A percentile compares a stretch with the other conserved stretches of the same genome.
Conservation (phyloP, 2,888 invertebrate species). For the Agrotis ipsilon region DNA sequence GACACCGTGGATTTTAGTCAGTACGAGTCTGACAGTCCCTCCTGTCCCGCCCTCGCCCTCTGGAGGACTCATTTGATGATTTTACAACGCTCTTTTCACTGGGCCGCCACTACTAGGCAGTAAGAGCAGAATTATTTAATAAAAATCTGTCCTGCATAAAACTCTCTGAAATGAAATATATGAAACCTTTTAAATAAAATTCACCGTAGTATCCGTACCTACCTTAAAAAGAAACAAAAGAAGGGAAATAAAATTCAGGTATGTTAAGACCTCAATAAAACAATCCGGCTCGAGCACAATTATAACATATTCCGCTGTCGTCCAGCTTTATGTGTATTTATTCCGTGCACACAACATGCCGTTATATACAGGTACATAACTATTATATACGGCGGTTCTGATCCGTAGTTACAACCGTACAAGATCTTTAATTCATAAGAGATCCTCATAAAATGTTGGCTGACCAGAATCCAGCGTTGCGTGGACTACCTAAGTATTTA, state of each 20-base stretch:
- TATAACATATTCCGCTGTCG: constrained; percentile 50
- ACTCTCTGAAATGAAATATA: too few species aligned
- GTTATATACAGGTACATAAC: constrained; percentile 32
- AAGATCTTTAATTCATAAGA: constrained; percentile 56
- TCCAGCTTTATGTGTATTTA: constrained; percentile 56
- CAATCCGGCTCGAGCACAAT: constrained; percentile 8
- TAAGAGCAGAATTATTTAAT: too few species aligned
- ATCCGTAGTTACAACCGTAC: constrained; percentile 34
- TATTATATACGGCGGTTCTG: constrained; percentile 16
- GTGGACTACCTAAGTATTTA: constrained; percentile 14
- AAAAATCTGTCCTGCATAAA: too few species aligned
- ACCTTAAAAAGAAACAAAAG: not conserved
- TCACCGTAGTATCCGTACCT: too few species aligned
- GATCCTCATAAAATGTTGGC: constrained; percentile 49
- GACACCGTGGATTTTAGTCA: too few species aligned
- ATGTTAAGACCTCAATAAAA: not conserved
- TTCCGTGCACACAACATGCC: constrained; percentile 42
- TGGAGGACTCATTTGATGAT: too few species aligned
- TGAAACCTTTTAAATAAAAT: too few species aligned
- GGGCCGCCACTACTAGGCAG: too few species aligned
- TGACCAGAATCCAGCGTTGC: constrained; percentile 34
- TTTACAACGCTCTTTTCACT: too few species aligned
- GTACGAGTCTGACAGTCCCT: too few species aligned
- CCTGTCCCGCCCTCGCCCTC: too few species aligned
- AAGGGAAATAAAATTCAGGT: not conserved